phyloP scores from a whole-genome alignment of 1,140 invertebrate genomes.

The Mya arenaria region DNA sequence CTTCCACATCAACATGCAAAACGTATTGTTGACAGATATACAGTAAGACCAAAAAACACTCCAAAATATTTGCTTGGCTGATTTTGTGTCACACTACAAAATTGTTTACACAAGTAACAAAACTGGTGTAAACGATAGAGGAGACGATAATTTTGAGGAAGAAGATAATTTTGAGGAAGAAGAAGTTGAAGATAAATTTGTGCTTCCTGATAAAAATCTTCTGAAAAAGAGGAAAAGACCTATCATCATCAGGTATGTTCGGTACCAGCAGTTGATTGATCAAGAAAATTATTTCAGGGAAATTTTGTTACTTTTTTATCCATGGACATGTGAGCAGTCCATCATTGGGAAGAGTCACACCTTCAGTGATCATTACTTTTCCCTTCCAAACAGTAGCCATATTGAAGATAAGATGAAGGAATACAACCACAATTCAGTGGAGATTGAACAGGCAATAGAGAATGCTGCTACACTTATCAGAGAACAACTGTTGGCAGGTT shows the following conservation, averaged over 20 bases:
- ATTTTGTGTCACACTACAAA: constrained; percentile 21
- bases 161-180: constrained; percentile 4
- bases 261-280: constrained; percentile 21
- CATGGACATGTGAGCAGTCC: constrained; percentile 47
- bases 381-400: background rate
- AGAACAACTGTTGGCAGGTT: background rate
- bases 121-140: constrained; percentile 28
- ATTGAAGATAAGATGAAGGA: constrained; percentile 25
- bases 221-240: background rate
- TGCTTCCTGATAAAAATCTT: background rate
- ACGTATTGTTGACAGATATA: constrained; percentile 8
- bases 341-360: background rate
- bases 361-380: background rate
- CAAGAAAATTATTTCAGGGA: constrained; percentile 56
- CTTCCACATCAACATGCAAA: background rate
- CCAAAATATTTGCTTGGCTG: constrained; percentile 29
- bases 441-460: constrained; percentile 21
- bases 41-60: background rate
- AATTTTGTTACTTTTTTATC: constrained; percentile 42
- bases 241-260: constrained; percentile 48
- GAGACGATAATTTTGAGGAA: constrained; percentile 1
- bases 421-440: background rate
- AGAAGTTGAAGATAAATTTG: background rate
- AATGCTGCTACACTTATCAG: background rate
- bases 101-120: constrained; percentile 31